Evolutionary conservation across 2,113 vertebrate species (phyloP), one percentile per base, ranked within the genome.

Genomic region (Percopsis transmontana): DNA sequence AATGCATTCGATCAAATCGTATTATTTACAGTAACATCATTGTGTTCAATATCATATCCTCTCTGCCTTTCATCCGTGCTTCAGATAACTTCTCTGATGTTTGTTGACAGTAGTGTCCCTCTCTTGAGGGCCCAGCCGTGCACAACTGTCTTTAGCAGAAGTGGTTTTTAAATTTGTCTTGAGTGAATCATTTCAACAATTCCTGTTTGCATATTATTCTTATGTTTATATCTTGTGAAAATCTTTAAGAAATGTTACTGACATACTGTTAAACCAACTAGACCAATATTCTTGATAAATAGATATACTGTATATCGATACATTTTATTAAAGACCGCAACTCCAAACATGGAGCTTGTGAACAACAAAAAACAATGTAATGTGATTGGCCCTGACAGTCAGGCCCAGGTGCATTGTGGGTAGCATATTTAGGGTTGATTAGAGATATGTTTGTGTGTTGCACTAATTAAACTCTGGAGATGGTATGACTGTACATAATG

Each of bases 401-500:
- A 63, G 62, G 69, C 67, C 62, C 58, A 9, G 62, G 70, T 72
- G 71, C 78, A 79, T 79, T 60, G 5, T 76, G 69, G 62, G 68
- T 76, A 79, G 65, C 18, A 47, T 70, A 83, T 84, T 65, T 33
- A 58, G 73, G 66, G 67, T 77, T 85, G 79, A 86, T 79, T 45
- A 83, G 47, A 59, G 42, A 51, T 79, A 75, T 79, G 85, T 80
- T 74, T 73, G 66, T 76, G 82, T 78, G 68, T 68, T 85, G 66
- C 44, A 19, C 61, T 80, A 89, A 91, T 91, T 85, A 87, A 80
- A 79, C 76, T 78, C 65, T 77, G 71, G 66, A 77, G 86, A 85
- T 78, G 69, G 42, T 78, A 87, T 84, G 79, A 87, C 62, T 79
- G 82, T 40, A 60, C 58, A 66, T 91, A 90, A 91, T 90, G 90